Conservation (phyloP, 2,797 vertebrate species). For the Pyrocephalus nanus region DNA sequence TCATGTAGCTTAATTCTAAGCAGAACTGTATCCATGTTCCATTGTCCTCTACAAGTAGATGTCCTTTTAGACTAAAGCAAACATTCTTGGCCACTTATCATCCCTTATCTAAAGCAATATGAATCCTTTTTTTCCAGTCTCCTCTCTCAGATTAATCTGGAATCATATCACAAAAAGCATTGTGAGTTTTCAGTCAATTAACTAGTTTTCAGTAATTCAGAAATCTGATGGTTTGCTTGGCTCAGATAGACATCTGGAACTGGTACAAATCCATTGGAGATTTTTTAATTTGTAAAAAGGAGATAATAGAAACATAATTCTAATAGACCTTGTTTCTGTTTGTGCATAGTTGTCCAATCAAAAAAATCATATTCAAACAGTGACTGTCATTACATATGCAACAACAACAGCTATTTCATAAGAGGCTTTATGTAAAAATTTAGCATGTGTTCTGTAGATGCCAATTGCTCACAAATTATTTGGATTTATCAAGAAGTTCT, state of each 20-base stretch:
- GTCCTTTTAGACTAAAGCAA: neutral
- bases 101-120: neutral
- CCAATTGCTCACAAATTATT: neutral
- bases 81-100: neutral
- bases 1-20: neutral
- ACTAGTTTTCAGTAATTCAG: neutral
- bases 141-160: neutral
- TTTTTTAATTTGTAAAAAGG: neutral
- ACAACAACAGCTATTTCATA: neutral
- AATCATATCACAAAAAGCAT: neutral
- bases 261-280: neutral
- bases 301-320: neutral
- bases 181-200: neutral
- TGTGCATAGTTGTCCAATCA: rapidly evolving
- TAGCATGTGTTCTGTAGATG: neutral
- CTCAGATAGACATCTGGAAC: neutral
- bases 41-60: neutral
- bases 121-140: neutral
- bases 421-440: neutral
- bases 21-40: neutral
- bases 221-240: neutral
- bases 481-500: neutral
- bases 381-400: neutral
- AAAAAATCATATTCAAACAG: neutral
- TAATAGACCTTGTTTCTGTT: neutral